These are phyloP conservation scores for Hipparchia semele DNA, from an alignment of 2,888 invertebrate species.

Conservation along the genomic window DNA sequence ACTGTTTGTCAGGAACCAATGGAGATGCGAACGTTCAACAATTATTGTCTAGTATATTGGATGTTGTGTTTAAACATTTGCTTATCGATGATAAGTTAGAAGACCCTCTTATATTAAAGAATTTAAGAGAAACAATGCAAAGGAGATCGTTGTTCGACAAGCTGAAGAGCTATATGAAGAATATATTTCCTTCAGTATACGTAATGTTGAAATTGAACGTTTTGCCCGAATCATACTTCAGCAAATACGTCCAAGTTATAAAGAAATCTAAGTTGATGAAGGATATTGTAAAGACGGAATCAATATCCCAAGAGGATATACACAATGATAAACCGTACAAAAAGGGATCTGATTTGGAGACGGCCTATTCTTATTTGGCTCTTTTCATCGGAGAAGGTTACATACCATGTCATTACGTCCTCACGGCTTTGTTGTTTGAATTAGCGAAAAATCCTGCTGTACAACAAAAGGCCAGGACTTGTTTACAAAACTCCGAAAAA, in stretches of 20 bases:
- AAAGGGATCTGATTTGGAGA: conserved; percentile 44
- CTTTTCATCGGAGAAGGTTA: conserved; percentile 73
- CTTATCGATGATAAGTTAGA: conserved; percentile 62
- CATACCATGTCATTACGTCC: conserved; percentile 62
- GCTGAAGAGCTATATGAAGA: conserved; percentile 70
- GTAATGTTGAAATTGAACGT: conserved; percentile 59
- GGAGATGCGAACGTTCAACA: conserved; percentile 76
- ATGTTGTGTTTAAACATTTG: conserved; percentile 71
- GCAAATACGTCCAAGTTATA: conserved; percentile 51
- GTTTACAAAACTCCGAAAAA: conserved; percentile 45
- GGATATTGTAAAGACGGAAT: conserved; percentile 56
- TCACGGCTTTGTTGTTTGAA: conserved; percentile 67
- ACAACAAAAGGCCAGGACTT: conserved; percentile 61
- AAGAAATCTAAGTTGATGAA: conserved; percentile 58
- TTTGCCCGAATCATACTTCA: conserved; percentile 54
- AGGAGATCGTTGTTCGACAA: conserved; percentile 56
- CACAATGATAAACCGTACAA: conserved; percentile 52
- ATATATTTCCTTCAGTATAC: conserved; percentile 72
- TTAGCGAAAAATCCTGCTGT: conserved; percentile 58
- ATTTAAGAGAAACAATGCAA: conserved; percentile 58
- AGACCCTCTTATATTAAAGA: conserved; percentile 53
- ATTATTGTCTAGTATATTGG: conserved; percentile 76
- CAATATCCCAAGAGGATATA: conserved; percentile 54
- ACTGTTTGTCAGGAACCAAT: conserved; percentile 78
- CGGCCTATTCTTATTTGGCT: conserved; percentile 61